phyloP scores from a whole-genome alignment of 2,113 vertebrate genomes.

The Melozone crissalis region DNA sequence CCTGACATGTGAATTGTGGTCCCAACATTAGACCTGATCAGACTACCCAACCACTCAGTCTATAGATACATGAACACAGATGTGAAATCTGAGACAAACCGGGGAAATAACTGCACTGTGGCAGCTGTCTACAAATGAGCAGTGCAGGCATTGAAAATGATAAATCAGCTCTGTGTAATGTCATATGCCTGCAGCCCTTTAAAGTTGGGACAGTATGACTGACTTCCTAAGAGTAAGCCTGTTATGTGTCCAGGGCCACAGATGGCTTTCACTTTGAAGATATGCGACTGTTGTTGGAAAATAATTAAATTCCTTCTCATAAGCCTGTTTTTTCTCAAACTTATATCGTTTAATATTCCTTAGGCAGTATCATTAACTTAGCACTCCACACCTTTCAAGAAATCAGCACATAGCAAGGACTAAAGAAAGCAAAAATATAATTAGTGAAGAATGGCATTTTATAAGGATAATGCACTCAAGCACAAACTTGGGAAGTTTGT shows the following conservation, averaged over 20 bases:
- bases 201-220: not conserved
- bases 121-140: slow-evolving; percentile 20
- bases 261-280: slow-evolving; percentile 40
- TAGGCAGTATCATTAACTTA: not conserved
- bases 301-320: slow-evolving; percentile 34
- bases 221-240: not conserved
- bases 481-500: not conserved
- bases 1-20: not conserved
- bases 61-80: not conserved
- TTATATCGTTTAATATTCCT: not conserved
- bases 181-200: slow-evolving; percentile 13
- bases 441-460: not conserved
- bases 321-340: slow-evolving; percentile 1
- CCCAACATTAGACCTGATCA: not conserved
- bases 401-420: not conserved
- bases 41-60: not conserved
- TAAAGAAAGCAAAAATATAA: not conserved
- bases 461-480: not conserved
- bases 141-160: not conserved
- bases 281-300: not conserved
- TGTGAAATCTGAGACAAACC: slow-evolving; percentile 24
- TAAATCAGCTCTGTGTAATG: slow-evolving; percentile 12
- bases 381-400: not conserved
- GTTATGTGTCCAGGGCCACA: not conserved
- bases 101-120: not conserved